These are phyloP conservation scores for Ursus arctos DNA, from an alignment of 2,113 vertebrate genomes.

Conservation along the genomic window DNA sequence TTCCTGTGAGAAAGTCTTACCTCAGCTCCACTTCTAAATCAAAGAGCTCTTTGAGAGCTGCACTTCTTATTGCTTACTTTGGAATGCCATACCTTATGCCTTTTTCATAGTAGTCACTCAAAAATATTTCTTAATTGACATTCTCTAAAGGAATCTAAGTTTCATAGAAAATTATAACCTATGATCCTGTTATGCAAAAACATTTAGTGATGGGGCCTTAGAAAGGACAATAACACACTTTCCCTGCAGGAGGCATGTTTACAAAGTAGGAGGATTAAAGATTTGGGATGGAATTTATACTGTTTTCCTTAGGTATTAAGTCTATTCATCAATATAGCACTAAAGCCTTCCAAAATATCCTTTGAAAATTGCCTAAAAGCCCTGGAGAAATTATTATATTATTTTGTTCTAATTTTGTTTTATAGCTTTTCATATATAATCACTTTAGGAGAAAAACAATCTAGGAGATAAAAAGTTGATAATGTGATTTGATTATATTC, in stretches of 20 bases:
- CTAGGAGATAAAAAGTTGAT: conserved; percentile 43
- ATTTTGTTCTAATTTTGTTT: conserved; percentile 34
- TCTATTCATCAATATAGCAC: not conserved
- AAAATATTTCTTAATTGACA: conserved; percentile 50
- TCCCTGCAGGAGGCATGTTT: conserved; percentile 3
- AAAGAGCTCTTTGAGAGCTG: conserved; percentile 9
- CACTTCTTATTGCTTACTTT: not conserved
- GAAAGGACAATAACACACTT: not conserved
- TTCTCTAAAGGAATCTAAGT: conserved; percentile 39
- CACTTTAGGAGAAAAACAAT: conserved; percentile 27
- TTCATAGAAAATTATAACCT: not conserved
- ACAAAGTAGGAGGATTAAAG: not conserved
- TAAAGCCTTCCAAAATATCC: conserved; percentile 14
- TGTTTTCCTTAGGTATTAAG: conserved; percentile 27
- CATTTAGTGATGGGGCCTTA: not conserved
- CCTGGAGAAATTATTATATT: conserved; percentile 29
- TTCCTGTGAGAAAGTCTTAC: not conserved
- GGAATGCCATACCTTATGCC: not conserved
- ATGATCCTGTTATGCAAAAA: not conserved
- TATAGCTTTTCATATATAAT: not conserved
- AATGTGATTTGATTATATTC: conserved; percentile 25
- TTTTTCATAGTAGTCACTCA: conserved; percentile 23
- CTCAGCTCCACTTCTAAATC: not conserved
- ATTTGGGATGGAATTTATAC: not conserved
- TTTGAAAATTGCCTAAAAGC: conserved; percentile 49